Evolutionary conservation across 2,797 vertebrate genomes (phyloP).

Genomic region (Distichodus sexfasciatus): DNA sequence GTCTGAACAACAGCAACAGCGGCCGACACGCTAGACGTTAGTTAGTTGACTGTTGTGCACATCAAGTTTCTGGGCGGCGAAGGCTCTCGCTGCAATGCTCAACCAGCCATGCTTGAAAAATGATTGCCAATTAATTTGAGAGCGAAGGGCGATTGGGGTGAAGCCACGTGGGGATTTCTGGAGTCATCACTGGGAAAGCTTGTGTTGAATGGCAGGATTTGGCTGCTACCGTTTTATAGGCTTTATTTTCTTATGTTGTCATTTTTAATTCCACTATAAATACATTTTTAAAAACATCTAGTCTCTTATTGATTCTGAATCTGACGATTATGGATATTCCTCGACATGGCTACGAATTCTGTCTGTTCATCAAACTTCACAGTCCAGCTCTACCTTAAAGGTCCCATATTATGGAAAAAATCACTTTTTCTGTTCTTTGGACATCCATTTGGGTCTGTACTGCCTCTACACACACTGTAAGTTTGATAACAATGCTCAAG

Average conservation of each 20-base stretch:
- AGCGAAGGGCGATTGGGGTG: constrained; percentile 55
- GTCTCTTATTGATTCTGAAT: constrained; percentile 36
- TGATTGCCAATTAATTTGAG: constrained; percentile 70
- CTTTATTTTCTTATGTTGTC: constrained; percentile 65
- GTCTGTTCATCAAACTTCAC: too few species aligned
- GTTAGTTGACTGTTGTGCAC: constrained; percentile 46
- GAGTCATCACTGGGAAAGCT: constrained; percentile 49
- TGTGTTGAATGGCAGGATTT: constrained; percentile 47
- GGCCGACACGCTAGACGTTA: neutral
- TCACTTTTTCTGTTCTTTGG: too few species aligned
- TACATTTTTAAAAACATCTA: constrained; percentile 56
- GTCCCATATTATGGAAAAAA: too few species aligned
- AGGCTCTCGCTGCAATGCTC: constrained; percentile 64
- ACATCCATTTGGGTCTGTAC: too few species aligned
- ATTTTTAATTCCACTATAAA: constrained; percentile 67
- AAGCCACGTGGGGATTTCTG: constrained; percentile 53
- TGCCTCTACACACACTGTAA: too few species aligned
- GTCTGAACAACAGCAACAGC: neutral
- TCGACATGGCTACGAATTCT: too few species aligned
- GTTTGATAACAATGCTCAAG: too few species aligned
- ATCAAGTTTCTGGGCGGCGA: constrained; percentile 58
- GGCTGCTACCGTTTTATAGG: constrained; percentile 60
- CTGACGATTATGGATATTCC: too few species aligned
- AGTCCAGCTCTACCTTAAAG: neutral
- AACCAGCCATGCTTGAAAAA: constrained; percentile 65